Base-by-base conservation (phyloP, 1,140 invertebrate genomes). In the Chymomyza costata region DNA sequence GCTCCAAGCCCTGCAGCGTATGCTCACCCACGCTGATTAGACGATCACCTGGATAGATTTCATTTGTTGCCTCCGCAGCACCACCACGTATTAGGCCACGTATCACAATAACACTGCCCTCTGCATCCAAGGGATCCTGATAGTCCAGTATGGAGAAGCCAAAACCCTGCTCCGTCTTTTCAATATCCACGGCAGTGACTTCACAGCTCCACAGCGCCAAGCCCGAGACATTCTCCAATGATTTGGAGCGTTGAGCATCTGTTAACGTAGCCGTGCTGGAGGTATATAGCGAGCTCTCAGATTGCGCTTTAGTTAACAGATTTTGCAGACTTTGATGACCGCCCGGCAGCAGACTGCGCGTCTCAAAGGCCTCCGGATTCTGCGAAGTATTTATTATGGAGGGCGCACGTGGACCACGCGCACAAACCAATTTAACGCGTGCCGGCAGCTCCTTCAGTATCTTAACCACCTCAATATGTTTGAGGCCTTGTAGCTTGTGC, bases 71-170 rank as follows among this genome's bases (percentile, higher is more conserved):
- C 86, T 97, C 93, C 18, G 96, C 94, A 17, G 95, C 92, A 41
- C 97, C 95, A 55, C 95, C 94, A 16, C 96, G 95, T 16, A 98
- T 96, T 34, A 98, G 88, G 82, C 94, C 96, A 51, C 96, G 88
- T 49, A 98, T 95, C 18, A 98, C 96, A 84, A 98, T 98, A 18
- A 98, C 94, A 44, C 95, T 97, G 57, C 94, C 93, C 59, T 92
- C 90, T 3, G 93, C 91, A 86, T 96, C 95, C 61, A 95, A 87
- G 1, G 95, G 95, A 86, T 97, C 95, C 87, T 95, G 90, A 86
- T 98, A 98, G 86, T 98, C 97, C 30, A 98, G 88, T 58, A 98
- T 96, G 56, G 94, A 96, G 87, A 98, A 98, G 37, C 97, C 97
- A 10, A 98, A 89, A 2, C 97, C 97, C 55, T 93, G 89, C 65